Evolutionary conservation across 1,140 invertebrate species (phyloP), one percentile per base, ranked within the genome.

Genomic region (Brachystomella parvula): DNA sequence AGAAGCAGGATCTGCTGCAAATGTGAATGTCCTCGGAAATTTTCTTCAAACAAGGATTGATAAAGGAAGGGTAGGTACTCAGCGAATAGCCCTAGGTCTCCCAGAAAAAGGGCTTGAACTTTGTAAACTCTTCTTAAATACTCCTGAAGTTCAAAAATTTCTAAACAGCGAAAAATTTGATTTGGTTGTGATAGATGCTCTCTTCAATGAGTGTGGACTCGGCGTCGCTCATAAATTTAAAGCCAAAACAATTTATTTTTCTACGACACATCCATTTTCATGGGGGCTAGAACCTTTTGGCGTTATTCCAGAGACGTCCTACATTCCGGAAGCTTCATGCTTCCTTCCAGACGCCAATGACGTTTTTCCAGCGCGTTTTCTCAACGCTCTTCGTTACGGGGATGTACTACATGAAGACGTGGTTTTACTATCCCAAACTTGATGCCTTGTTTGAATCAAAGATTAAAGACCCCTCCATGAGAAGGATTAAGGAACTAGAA

Each of bases 401-500:
- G n/a, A 26, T 21, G 26, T 64, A 53, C 39, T 24, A 30, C 21
- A 39, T 47, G 21, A 35, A 28, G 29, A 21, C 12, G 1, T 57
- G 17, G 9, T 47, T 31, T 33, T 56, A 44, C 21, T 44, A 39
- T 24, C 49, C 64, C 2, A 63, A 69, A 31, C 19, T 61, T 6
- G 67, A 72, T 1, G 26, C n/a, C 3, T 29, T 67, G 9, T 19
- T 66, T n/a, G 53, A 31, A 47, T 15, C 49, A 44, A 29, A 33
- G 2, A 44, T 69, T 15, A 39, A 66, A 24, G 63, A 76, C n/a
- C 47, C 44, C 1, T 28, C 33, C 68, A 75, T 64, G 63, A 76
- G 3, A 49, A 19, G 29, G 19, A 2, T 77, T 9, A 44, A 67
- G 12, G 68, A 75, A 57, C 58, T 77, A 28, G 72, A 75, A 58